Conservation (phyloP, 2,888 invertebrate genomes). For the Neoitamus cyanurus region DNA sequence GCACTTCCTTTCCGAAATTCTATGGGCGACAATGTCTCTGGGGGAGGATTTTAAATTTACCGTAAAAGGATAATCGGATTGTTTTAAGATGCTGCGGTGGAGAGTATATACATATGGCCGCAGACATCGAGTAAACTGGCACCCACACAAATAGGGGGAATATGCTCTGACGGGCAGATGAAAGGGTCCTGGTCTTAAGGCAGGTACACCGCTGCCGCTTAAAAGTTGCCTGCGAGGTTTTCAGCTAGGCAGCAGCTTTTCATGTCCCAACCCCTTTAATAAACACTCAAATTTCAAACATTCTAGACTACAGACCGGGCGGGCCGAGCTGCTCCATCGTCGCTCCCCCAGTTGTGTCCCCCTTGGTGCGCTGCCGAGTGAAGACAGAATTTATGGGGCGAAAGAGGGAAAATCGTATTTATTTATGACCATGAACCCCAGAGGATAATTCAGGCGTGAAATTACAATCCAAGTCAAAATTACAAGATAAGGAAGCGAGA, state of each 20-base stretch:
- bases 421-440: constrained; percentile 41
- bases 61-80: constrained; percentile 40
- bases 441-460: constrained; percentile 48
- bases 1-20: not conserved
- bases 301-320: not conserved
- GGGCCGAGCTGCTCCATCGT: not conserved
- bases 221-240: not conserved
- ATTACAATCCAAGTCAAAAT: constrained; percentile 41
- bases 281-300: constrained; percentile 38
- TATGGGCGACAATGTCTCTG: not conserved
- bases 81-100: not conserved
- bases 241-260: not conserved
- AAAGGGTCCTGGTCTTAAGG: not conserved
- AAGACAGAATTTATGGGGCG: constrained; percentile 18
- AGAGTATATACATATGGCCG: not conserved
- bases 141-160: not conserved
- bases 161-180: not conserved
- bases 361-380: not conserved
- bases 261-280: constrained; percentile 29
- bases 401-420: constrained; percentile 20
- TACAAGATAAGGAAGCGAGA: constrained; percentile 8
- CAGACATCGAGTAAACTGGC: not conserved
- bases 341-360: not conserved
- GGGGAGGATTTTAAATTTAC: constrained; percentile 31
- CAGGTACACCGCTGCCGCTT: not conserved